These are phyloP conservation scores for Ceratina calcarata DNA, from an alignment of 1,140 invertebrate species.

Conservation along the genomic window DNA sequence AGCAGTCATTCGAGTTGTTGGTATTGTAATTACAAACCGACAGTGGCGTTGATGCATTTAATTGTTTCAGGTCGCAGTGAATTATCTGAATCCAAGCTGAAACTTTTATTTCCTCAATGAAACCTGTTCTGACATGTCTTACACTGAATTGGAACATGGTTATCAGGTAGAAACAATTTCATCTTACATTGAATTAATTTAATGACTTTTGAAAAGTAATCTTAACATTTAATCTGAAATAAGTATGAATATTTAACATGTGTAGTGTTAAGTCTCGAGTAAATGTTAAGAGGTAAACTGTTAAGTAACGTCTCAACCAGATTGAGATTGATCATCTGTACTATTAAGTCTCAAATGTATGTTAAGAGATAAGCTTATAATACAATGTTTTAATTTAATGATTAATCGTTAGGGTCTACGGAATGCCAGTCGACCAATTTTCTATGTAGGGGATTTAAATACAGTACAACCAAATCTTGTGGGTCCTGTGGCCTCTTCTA, in stretches of 20 bases:
- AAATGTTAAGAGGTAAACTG: too few species aligned
- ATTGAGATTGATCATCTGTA: not conserved
- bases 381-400: not conserved
- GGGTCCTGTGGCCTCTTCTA: conserved; percentile 70
- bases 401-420: conserved; percentile 72
- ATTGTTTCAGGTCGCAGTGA: conserved; percentile 31
- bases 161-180: conserved; percentile 84
- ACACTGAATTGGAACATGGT: conserved; percentile 93
- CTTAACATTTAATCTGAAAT: not conserved
- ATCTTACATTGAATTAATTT: not conserved
- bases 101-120: conserved; percentile 73
- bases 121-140: conserved; percentile 86
- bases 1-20: too few species aligned
- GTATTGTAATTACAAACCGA: too few species aligned
- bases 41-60: not conserved
- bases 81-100: conserved; percentile 30
- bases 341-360: not conserved
- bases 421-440: conserved; percentile 75
- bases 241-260: not conserved
- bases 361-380: not conserved
- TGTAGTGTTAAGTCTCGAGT: not conserved
- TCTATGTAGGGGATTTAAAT: conserved; percentile 78
- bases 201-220: not conserved
- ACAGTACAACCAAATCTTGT: conserved; percentile 70
- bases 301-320: too few species aligned